Evolutionary conservation across 2,797 vertebrate genomes (phyloP), one percentile per base, ranked within the genome.

Genomic region (Carduelis carduelis): DNA sequence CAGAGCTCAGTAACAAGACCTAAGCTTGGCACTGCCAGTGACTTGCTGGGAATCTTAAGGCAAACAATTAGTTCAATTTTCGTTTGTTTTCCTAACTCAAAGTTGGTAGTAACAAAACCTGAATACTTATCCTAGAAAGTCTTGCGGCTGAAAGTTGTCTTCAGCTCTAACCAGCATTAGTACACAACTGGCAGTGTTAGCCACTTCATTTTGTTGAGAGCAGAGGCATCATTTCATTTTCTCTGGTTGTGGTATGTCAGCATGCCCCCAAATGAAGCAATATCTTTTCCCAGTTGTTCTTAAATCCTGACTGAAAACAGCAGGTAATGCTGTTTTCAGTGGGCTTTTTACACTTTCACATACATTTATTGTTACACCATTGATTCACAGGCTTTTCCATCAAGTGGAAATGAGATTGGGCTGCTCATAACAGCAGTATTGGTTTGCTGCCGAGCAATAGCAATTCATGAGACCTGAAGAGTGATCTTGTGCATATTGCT

Each of bases 151-250:
- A 64, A 81, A 68, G 10, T 12, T 12, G 37, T 34, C 83, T 44
- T 92, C 34, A 77, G 35, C 30, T 69, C 35, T 85, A 41, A 65
- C 32, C 44, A 56, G 22, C 32, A 65, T 49, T 71, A 72, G 32
- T 56, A 68, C n/a, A 26, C 75, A 76, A 41, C 17, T 59, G n/a
- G 3, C 47, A 60, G 18, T 32, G 30, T 83, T 21, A 77, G 43
- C 44, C 30, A 64, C 49, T 91, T 74, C 11, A 11, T 84, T 72
- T 90, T 71, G 27, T 44, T 61, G 39, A 64, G 59, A 92, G 41
- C 3, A 87, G 82, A 92, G 78, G 94, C 89, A 93, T 86, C 8
- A 93, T 92, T 97, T 93, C 52, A 80, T 89, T 95, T 96, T 87
- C 93, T 91, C n/a, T 65, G 59, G 56, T 15, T 95, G 83, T 82